These are phyloP conservation scores for Crenichthys baileyi DNA, from an alignment of 2,797 vertebrate genomes.

Conservation along the genomic window DNA sequence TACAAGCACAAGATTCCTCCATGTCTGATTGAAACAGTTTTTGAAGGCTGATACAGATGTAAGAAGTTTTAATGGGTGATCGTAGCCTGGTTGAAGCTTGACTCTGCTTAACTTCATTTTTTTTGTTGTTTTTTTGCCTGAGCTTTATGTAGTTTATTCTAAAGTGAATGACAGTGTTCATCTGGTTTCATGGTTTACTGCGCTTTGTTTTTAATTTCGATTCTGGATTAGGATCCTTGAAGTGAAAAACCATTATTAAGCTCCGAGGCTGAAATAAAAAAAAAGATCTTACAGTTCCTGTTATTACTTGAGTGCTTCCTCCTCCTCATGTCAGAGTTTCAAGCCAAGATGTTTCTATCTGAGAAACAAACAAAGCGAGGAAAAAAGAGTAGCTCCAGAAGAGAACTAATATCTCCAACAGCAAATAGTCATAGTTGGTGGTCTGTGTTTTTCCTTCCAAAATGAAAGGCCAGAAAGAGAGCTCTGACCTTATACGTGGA, in stretches of 20 bases:
- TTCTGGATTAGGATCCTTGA: neutral
- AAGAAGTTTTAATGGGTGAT: too few species aligned
- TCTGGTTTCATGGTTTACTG: neutral
- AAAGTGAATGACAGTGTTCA: too few species aligned
- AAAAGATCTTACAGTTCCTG: neutral
- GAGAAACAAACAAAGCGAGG: slow-evolving; percentile 3
- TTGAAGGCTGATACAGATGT: neutral
- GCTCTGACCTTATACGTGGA: slow-evolving; percentile 52
- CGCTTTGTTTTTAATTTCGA: neutral
- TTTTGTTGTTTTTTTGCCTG: neutral
- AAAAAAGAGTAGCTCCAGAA: slow-evolving; percentile 25
- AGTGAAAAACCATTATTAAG: neutral
- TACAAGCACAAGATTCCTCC: neutral
- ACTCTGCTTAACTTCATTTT: neutral
- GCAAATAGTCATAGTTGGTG: slow-evolving; percentile 57
- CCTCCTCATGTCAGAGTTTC: slow-evolving; percentile 17
- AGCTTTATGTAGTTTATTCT: neutral
- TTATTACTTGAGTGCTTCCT: neutral
- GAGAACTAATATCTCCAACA: slow-evolving; percentile 53
- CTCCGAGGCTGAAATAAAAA: neutral
- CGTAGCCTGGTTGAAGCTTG: neutral
- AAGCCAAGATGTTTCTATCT: slow-evolving; percentile 25
- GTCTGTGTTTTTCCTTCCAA: slow-evolving; percentile 36
- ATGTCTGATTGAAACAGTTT: neutral
- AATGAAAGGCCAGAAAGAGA: slow-evolving; percentile 62